A percentile compares a stretch with the other conserved stretches of the same genome.
Conservation (phyloP, 2,113 vertebrate species). For the Bothrops jararaca region DNA sequence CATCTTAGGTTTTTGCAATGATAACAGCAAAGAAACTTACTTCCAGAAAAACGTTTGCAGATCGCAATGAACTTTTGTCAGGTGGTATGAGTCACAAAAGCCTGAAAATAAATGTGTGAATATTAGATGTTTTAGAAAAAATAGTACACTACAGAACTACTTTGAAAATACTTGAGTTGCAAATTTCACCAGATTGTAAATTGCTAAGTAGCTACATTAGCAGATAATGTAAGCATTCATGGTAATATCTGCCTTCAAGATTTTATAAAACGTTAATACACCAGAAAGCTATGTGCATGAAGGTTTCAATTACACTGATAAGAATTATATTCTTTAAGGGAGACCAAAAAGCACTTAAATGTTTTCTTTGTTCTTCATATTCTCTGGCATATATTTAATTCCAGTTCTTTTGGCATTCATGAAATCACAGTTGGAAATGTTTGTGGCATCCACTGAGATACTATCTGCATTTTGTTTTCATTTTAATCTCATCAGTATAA, state of each 20-base stretch:
- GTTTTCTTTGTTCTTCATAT: conserved; percentile 16
- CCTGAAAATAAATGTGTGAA: not conserved
- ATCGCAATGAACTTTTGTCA: not conserved
- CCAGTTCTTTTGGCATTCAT: conserved; percentile 7
- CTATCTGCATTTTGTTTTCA: conserved; percentile 18
- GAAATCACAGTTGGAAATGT: not conserved
- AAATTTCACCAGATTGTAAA: conserved; percentile 49
- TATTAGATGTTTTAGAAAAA: not conserved
- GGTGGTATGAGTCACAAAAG: not conserved
- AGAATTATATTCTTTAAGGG: not conserved
- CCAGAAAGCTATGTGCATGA: not conserved
- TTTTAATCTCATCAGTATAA: conserved; percentile 9
- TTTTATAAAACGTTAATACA: conserved; percentile 1
- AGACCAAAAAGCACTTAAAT: conserved; percentile 5
- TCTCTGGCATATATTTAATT: conserved; percentile 20
- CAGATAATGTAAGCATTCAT: conserved; percentile 29
- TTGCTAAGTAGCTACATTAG: conserved; percentile 41
- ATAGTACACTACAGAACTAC: conserved; percentile 27
- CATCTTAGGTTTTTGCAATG: not conserved
- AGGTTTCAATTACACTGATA: conserved; percentile 8
- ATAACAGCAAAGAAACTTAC: not conserved
- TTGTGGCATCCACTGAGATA: conserved; percentile 20
- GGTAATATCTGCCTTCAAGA: conserved; percentile 14
- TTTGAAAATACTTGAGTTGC: conserved; percentile 17
- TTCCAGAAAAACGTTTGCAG: not conserved